A percentile compares a stretch with the other conserved stretches of the same genome.
These are phyloP conservation scores for Butorides virescens DNA, from an alignment of 2,113 vertebrate genomes.

Conservation along the genomic window DNA sequence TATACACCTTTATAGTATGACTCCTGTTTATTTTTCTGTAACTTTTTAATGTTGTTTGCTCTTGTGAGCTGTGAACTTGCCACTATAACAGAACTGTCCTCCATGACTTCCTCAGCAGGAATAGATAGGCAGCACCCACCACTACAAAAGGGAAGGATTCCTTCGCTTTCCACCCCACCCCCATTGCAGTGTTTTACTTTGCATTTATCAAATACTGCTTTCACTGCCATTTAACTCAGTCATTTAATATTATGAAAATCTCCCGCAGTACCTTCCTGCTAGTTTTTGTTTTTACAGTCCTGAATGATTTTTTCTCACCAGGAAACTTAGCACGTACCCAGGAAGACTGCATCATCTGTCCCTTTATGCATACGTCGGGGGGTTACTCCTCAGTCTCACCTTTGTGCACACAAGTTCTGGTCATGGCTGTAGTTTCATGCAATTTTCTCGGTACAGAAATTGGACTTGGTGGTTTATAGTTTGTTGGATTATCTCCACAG, in stretches of 20 bases:
- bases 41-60: background rate
- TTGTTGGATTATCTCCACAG: background rate
- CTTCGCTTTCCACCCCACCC: background rate
- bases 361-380: fast-evolving
- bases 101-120: background rate
- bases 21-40: background rate
- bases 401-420: background rate
- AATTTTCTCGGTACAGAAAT: background rate
- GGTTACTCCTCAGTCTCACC: background rate
- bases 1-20: background rate
- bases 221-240: background rate
- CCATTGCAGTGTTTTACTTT: background rate
- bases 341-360: background rate
- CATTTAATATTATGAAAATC: background rate
- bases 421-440: background rate
- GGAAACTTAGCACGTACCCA: fast-evolving
- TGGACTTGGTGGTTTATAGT: background rate
- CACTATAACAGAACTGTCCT: background rate
- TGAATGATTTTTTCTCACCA: background rate
- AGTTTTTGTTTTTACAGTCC: background rate
- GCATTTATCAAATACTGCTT: background rate
- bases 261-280: background rate
- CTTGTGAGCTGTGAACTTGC: background rate
- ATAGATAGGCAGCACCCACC: background rate
- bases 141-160: background rate